Percentiles rank a stretch among this genome's conserved stretches.
phyloP scores from a whole-genome alignment of 2,113 vertebrate genomes.

The Gavia stellata region DNA sequence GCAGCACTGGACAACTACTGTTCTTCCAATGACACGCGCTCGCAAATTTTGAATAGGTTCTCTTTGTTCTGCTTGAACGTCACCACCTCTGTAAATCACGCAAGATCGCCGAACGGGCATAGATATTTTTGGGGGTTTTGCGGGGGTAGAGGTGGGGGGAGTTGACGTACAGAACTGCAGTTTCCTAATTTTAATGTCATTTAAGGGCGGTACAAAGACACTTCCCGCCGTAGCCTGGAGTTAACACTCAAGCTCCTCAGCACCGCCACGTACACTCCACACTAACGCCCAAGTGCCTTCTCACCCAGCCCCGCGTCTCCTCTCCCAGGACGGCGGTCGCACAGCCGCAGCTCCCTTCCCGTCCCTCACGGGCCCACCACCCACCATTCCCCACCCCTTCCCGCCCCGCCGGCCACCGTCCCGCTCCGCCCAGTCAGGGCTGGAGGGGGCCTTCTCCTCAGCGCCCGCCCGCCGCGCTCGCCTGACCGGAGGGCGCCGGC shows the following conservation, averaged over 20 bases:
- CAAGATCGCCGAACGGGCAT: rapidly evolving
- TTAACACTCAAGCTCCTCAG: not conserved
- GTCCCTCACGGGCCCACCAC: rapidly evolving
- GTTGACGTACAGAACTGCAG: rapidly evolving
- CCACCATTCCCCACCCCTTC: not conserved
- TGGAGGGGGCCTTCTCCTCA: no score
- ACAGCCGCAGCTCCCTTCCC: rapidly evolving
- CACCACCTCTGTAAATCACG: not conserved
- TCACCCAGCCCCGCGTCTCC: rapidly evolving
- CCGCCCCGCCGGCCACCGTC: no score
- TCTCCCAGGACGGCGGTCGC: no score
- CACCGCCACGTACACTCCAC: not conserved
- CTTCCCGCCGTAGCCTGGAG: not conserved
- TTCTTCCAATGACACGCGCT: rapidly evolving
- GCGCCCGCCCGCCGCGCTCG: not conserved
- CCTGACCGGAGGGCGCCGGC: not conserved
- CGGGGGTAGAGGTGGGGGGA: rapidly evolving
- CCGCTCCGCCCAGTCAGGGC: no score
- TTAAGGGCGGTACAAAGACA: no score
- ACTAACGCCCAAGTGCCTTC: rapidly evolving
- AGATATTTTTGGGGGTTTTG: not conserved
- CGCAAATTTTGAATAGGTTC: not conserved
- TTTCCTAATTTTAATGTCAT: not conserved
- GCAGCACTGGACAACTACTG: no score
- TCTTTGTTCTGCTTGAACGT: not conserved